phyloP scores from a whole-genome alignment of 2,113 vertebrate species.

The Nerophis lumbriciformis region DNA sequence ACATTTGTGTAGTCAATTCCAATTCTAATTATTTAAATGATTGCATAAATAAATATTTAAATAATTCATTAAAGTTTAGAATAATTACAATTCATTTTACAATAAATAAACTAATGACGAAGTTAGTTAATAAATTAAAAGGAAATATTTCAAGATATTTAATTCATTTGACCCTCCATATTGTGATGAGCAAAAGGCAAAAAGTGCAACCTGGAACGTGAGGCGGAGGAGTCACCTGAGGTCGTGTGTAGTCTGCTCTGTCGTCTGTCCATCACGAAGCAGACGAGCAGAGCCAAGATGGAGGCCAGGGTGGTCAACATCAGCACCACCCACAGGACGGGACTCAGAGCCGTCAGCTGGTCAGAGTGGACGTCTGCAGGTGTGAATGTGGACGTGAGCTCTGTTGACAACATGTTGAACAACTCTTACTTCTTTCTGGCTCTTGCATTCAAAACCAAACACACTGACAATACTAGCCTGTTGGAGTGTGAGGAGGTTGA shows the following conservation, averaged over 20 bases:
- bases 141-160: too few species aligned
- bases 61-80: too few species aligned
- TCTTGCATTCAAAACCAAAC: not conserved
- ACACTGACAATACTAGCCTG: slow-evolving; percentile 31
- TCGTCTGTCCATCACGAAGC: slow-evolving; percentile 58
- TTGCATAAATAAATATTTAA: too few species aligned
- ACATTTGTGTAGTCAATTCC: too few species aligned
- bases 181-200: too few species aligned
- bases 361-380: not conserved
- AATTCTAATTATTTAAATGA: too few species aligned
- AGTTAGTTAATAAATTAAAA: too few species aligned
- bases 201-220: too few species aligned
- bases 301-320: slow-evolving; percentile 34
- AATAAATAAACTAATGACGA: too few species aligned
- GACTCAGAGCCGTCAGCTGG: slow-evolving; percentile 6
- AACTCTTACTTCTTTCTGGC: not conserved
- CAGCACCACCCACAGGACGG: slow-evolving; percentile 52
- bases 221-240: slow-evolving; percentile 32
- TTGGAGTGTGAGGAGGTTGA: not conserved
- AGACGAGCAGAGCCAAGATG: slow-evolving; percentile 55
- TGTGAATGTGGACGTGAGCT: not conserved
- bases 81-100: too few species aligned
- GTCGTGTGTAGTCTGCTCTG: slow-evolving; percentile 16
- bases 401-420: slow-evolving; percentile 25
- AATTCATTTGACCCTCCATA: too few species aligned